Percentiles rank a stretch among this genome's conserved stretches.
Evolutionary conservation across 2,888 invertebrate genomes (phyloP).

Genomic region (Slavum lentiscoides): DNA sequence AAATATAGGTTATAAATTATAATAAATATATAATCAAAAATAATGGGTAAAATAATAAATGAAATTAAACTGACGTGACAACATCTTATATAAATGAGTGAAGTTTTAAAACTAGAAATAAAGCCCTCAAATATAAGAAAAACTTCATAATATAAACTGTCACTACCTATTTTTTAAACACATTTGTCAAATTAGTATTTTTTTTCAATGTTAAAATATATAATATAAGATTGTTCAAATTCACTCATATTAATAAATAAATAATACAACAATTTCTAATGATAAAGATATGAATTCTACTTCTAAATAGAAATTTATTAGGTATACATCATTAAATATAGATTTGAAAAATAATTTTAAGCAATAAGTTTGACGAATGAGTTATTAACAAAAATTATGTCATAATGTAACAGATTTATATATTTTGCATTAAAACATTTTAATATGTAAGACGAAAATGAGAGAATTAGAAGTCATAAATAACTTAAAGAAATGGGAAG

Average conservation of each 20-base stretch:
- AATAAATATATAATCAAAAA: conserved; percentile 14
- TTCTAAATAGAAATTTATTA: conserved; percentile 13
- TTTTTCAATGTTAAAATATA: conserved; percentile 21
- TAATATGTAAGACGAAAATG: too few relatives aligned
- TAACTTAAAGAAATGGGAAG: too few relatives aligned
- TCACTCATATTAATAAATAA: conserved; percentile 41
- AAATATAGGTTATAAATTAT: conserved; percentile 35
- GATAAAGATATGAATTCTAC: conserved; percentile 22
- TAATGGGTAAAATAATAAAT: conserved; percentile 16
- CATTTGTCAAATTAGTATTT: not conserved
- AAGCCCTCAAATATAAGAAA: not conserved
- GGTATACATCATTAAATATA: conserved; percentile 31
- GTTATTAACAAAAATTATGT: conserved; percentile 27
- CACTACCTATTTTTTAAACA: not conserved
- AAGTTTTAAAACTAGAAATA: not conserved
- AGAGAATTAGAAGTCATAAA: too few relatives aligned
- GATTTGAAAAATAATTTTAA: conserved; percentile 37
- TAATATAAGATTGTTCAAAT: conserved; percentile 42
- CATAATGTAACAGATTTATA: not conserved
- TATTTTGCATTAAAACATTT: conserved; percentile 4
- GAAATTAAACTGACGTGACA: conserved; percentile 11
- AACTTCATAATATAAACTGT: not conserved
- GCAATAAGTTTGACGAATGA: conserved; percentile 7
- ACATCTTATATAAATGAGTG: not conserved
- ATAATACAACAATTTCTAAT: conserved; percentile 35